Conservation (phyloP, 2,888 invertebrate genomes). For the Criorhina ranunculi region DNA sequence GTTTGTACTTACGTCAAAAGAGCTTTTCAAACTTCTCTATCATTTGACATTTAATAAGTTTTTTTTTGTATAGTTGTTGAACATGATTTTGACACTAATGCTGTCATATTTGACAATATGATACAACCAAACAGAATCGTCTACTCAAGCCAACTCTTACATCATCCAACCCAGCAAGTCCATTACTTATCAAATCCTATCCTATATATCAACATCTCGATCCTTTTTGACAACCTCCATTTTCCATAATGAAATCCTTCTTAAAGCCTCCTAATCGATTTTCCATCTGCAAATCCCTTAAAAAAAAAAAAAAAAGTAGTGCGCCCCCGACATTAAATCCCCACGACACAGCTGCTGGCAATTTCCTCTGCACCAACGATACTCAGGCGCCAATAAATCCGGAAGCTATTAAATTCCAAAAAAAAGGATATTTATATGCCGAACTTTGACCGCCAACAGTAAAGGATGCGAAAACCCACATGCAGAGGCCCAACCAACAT, state of each 20-base stretch:
- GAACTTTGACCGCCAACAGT: not conserved
- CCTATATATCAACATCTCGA: too few relatives aligned
- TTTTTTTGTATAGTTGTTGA: too few relatives aligned
- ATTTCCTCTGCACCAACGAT: conserved; percentile 10
- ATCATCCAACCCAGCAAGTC: too few relatives aligned
- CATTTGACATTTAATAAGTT: too few relatives aligned
- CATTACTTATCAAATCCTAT: too few relatives aligned
- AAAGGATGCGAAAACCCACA: conserved; percentile 39
- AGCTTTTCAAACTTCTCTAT: too few relatives aligned
- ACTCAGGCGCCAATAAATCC: conserved; percentile 55
- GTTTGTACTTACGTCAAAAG: too few relatives aligned
- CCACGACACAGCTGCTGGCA: not conserved
- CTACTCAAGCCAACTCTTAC: too few relatives aligned
- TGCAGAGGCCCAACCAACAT: conserved; percentile 10
- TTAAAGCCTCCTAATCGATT: conserved; percentile 25
- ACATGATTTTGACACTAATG: too few relatives aligned
- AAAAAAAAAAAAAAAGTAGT: conserved; percentile 3
- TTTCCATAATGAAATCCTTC: not conserved
- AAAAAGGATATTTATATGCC: conserved; percentile 29
- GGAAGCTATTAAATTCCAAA: conserved; percentile 46
- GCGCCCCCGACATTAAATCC: not conserved
- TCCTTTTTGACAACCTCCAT: too few relatives aligned
- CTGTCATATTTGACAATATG: too few relatives aligned
- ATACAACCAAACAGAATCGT: too few relatives aligned
- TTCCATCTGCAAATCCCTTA: conserved; percentile 2